Base-by-base conservation (phyloP, 2,113 vertebrate species). In the Taxidea taxus region DNA sequence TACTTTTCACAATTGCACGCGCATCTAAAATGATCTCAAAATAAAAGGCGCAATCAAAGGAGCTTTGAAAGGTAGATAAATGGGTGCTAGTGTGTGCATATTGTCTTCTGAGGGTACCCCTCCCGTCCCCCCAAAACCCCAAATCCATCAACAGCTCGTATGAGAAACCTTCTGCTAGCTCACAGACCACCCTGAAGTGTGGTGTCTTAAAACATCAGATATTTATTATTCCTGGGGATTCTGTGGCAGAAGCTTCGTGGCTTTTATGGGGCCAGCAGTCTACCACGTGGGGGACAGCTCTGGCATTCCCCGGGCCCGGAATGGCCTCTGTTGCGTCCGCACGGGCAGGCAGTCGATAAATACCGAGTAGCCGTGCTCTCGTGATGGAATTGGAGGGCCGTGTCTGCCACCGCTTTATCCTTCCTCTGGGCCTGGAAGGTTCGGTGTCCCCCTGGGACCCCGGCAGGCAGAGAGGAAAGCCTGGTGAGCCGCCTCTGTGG, bases 331-430 rank as follows among this genome's bases (percentile, higher is more conserved):
- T 16, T 7, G 21, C 8, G 5, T 21, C 84, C 3, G n/a, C 37
- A 7, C 72, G 51, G 0, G 0, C 0, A 10, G 51, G 23, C 8
- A 6, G 44, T n/a, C 0, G 2, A 4, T 51, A 6, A 20, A 25
- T 37, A 7, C 16, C 15, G 2, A 23, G 16, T 42, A 7, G 14
- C 14, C 0, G 3, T 4, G 25, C 77, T 27, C 47, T 51, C 25
- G 4, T 5, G 0, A 11, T 25, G 0, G 31, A n/a, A 49, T 29
- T 72, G 1, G 27, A 0, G 60, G 80, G 77, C 23, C 23, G 1
- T 0, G 49, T 56, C 31, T 51, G 78, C 31, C 34, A 15, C 16
- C 1, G 1, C 34, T 2, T 58, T 87, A 70, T 56, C 66, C 49
- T 39, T 34, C 47, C 20, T 84, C 90, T 49, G 1, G 44, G 20